Evolutionary conservation across 2,797 vertebrate species (phyloP).

Genomic region (Clarias pachynema): DNA sequence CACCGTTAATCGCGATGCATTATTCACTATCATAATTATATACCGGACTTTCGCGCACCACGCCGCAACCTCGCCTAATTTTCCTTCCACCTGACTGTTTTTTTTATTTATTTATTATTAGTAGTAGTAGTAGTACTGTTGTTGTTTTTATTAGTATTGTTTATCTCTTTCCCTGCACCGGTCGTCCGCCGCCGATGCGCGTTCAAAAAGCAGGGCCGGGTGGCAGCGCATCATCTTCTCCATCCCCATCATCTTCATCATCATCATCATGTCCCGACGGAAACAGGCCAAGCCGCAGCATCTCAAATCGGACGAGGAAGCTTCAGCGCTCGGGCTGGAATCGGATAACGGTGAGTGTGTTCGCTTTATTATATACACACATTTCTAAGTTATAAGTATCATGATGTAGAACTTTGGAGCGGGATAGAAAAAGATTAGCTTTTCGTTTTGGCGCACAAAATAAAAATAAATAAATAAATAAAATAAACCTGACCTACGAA

Average conservation of each 20-base stretch:
- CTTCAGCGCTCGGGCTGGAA: slow-evolving; percentile 83
- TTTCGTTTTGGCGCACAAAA: background rate
- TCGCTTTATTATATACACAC: too few species aligned
- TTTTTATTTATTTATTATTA: slow-evolving; percentile 60
- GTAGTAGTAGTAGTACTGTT: slow-evolving; percentile 65
- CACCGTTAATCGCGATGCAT: slow-evolving; percentile 92
- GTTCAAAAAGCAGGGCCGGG: slow-evolving; percentile 84
- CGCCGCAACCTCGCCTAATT: slow-evolving; percentile 80
- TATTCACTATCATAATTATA: slow-evolving; percentile 98
- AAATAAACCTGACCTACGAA: too few species aligned
- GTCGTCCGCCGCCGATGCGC: slow-evolving; percentile 82
- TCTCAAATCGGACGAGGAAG: slow-evolving; percentile 95
- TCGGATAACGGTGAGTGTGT: slow-evolving; percentile 88
- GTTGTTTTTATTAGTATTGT: slow-evolving; percentile 43
- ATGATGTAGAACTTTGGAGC: background rate
- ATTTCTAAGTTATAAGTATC: background rate
- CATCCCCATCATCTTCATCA: slow-evolving; percentile 73
- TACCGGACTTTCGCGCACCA: slow-evolving; percentile 90
- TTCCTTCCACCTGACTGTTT: slow-evolving; percentile 65
- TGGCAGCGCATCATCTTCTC: slow-evolving; percentile 72
- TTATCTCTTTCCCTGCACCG: slow-evolving; percentile 44
- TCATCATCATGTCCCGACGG: slow-evolving; percentile 95
- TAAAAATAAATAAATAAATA: background rate
- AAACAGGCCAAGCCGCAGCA: slow-evolving; percentile 99
- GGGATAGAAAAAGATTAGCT: background rate